Conservation (phyloP, 2,888 invertebrate genomes). For the Oscheius sp. region DNA sequence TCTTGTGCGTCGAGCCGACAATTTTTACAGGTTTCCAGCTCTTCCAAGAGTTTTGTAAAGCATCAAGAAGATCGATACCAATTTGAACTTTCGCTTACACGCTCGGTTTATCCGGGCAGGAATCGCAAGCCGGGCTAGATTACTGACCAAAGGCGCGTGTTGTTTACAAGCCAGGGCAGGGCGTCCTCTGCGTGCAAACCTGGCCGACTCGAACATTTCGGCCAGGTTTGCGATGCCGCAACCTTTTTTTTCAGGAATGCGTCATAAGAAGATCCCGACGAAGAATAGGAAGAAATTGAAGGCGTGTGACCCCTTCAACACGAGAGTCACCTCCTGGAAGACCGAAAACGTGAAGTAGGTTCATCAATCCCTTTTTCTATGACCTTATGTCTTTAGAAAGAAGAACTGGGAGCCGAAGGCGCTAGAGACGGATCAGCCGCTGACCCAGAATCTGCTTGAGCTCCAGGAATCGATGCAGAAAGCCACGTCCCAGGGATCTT, state of each 20-base stretch:
- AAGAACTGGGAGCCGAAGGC: conserved; percentile 33
- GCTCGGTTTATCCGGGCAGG: too few species aligned
- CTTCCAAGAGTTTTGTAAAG: too few species aligned
- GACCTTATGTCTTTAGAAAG: conserved; percentile 23
- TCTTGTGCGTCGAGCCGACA: too few species aligned
- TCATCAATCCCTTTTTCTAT: conserved; percentile 1
- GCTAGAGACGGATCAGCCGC: conserved; percentile 43
- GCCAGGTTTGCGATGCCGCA: too few species aligned
- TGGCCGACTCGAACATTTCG: too few species aligned
- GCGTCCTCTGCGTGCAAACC: too few species aligned
- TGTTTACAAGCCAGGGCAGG: too few species aligned
- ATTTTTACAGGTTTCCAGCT: too few species aligned
- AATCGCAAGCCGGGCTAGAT: too few species aligned
- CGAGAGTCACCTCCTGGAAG: conserved; percentile 43
- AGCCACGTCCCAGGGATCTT: conserved; percentile 20
- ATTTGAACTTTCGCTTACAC: too few species aligned
- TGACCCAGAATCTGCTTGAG: conserved; percentile 44
- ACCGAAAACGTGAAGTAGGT: conserved; percentile 32
- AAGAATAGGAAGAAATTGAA: conserved; percentile 64
- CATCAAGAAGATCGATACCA: too few species aligned
- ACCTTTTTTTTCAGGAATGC: not conserved
- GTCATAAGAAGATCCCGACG: conserved; percentile 55
- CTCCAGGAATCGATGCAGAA: conserved; percentile 30
- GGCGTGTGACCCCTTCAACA: conserved; percentile 60
- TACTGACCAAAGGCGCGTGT: too few species aligned